Evolutionary conservation across 2,797 vertebrate genomes (phyloP), one percentile per base, ranked within the genome.

Genomic region (Leptodactylus fallax): DNA sequence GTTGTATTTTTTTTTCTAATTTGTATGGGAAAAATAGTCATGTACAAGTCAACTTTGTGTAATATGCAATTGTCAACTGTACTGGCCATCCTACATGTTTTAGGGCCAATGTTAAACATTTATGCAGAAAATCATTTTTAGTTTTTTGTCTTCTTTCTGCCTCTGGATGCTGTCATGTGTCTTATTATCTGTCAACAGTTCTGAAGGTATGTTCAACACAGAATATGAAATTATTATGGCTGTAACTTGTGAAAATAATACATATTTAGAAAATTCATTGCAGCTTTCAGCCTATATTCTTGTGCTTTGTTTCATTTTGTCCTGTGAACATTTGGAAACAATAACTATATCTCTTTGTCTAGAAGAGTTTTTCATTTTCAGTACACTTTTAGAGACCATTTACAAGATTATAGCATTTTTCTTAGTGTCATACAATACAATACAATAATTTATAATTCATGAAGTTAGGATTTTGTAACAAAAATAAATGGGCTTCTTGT

Each of bases 61-160:
- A 36, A 36, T 36, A 36, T 36, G 36, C 2, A 36, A 36, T 36
- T 36, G 51, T 53, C 12, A 65, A 5, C 12, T 25, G 23, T 23
- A 17, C n/a, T 25, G 23, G 2, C 23, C 23, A 9, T 67, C 3
- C 5, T 25, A 13, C 11, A 14, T 67, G 25, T 72, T 72, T 72
- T 49, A 47, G 71, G 45, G 21, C 8, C 9, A 72, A 17, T 71
- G 17, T 71, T 67, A 25, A 25, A 7, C 45, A 13, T 23, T 53
- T 77, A 53, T 49, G 53, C 1, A n/a, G 2, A 77, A 23, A 77
- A 23, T 53, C 4, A 77, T 23, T 53, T 23, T 51, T 77, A 77
- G 74, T 9, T 21, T 77, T 23, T 72, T 77, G n/a, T n/a, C 8
- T 53, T 77, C 71, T 74, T 74, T 74, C 74, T 77, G 74, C 74